Base-by-base conservation (phyloP, 92 coral and sea anemone genomes). In the Pocillopora meandrina region DNA sequence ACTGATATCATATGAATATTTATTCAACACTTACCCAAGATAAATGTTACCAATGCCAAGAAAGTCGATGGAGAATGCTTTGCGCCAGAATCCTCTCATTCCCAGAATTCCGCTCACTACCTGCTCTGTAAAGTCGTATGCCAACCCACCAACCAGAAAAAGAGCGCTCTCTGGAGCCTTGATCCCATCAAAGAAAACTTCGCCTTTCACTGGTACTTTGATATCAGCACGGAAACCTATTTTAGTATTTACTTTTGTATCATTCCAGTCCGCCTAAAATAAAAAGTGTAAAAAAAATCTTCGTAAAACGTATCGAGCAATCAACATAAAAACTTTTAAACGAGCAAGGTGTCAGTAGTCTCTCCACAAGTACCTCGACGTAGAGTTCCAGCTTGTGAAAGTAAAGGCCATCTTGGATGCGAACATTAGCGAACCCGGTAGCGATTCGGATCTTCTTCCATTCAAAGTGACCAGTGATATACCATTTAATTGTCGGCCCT, bases 1-100 rank as follows among this genome's bases (percentile, higher is more conserved):
- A 26, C 31, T 26, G 31, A 26, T 26, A 26, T 26, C 31, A 26
- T 26, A 26, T 26, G 31, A 26, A 1, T 26, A n/a, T 23, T 59
- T 1, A 9, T 33, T 23, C 55, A 6, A 17, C 2, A 74, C 91
- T 72, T 82, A 97, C 99, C 99, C 99, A 1, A 97, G 76, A 55
- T 72, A 79, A 74, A 97, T 97, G 56, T 95, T 91, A 16, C 99
- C 99, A 9, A 97, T 87, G 61, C 97, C 86, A 65, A 97, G 86
- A 87, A 93, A 94, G 12, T 92, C 88, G 61, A 97, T 86, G 47
- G 78, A 90, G 80, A 84, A 97, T 12, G 98, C 99, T 75, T 84
- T 90, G 69, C 98, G 87, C 98, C 97, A 95, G 90, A 97, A 88
- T 42, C 98, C 99, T 9, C 92, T 86, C 94, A 97, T 92, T 78